These are phyloP conservation scores for Deroptyus accipitrinus DNA, from an alignment of 2,113 vertebrate genomes.

Conservation along the genomic window DNA sequence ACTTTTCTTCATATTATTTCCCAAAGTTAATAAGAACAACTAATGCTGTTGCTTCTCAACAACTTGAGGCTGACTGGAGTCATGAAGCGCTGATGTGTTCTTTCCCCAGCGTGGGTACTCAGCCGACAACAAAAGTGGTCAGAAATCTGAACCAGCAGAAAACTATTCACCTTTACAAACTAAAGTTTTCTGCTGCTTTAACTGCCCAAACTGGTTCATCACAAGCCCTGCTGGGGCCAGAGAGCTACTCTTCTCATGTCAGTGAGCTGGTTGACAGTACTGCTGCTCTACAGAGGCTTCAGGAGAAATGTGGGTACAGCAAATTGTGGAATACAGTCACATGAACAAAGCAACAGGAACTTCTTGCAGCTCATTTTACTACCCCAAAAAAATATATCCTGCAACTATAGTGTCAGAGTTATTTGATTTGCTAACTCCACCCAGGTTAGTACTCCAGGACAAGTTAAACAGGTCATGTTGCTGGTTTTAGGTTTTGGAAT, in stretches of 20 bases:
- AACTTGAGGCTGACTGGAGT: neutral
- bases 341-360: rapidly evolving
- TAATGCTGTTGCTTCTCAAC: neutral
- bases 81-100: rapidly evolving
- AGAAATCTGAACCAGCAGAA: neutral
- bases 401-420: neutral
- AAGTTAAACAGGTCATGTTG: neutral
- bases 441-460: neutral
- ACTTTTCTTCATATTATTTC: neutral
- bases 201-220: neutral
- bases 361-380: neutral
- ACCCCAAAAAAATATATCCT: neutral
- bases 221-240: rapidly evolving
- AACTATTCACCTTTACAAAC: neutral
- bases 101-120: neutral
- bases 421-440: neutral
- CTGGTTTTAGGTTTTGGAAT: neutral
- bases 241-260: neutral
- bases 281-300: neutral
- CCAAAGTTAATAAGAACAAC: neutral
- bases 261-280: neutral
- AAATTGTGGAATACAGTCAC: neutral
- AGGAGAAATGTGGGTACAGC: neutral
- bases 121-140: rapidly evolving
- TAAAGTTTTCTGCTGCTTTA: neutral